Percentiles rank a stretch among this genome's conserved stretches.
Conservation (phyloP, 2,113 vertebrate species). For the Tor tambroides region DNA sequence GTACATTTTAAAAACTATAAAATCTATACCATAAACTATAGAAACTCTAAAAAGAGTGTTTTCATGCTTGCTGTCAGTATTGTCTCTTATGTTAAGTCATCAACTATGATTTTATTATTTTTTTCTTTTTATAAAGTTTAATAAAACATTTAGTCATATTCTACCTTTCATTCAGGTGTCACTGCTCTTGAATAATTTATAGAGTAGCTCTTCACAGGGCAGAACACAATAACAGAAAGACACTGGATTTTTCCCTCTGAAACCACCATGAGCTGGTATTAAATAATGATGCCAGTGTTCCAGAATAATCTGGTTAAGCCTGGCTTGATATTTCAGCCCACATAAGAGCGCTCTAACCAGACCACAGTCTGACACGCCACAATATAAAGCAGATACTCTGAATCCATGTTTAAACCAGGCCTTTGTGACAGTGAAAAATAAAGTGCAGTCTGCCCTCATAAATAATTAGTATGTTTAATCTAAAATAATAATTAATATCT, state of each 20-base stretch:
- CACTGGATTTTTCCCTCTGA: constrained; percentile 25
- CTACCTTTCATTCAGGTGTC: neutral
- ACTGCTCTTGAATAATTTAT: neutral
- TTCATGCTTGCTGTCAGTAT: neutral
- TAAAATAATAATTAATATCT: neutral
- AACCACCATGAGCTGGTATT: constrained; percentile 30
- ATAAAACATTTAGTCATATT: neutral
- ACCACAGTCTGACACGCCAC: neutral
- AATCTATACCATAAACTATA: too few relatives aligned
- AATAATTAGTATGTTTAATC: neutral
- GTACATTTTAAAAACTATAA: neutral
- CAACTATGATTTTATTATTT: neutral
- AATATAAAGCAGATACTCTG: neutral
- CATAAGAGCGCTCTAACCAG: constrained; percentile 14
- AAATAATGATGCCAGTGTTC: constrained; percentile 26
- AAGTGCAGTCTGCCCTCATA: neutral
- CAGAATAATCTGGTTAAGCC: constrained; percentile 35
- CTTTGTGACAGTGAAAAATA: neutral
- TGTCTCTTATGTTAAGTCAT: neutral
- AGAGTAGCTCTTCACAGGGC: neutral
- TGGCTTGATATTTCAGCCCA: constrained; percentile 11
- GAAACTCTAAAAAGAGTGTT: too few relatives aligned
- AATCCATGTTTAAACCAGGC: neutral
- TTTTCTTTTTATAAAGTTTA: too few relatives aligned
- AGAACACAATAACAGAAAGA: constrained; percentile 18